Evolutionary conservation across 1,140 invertebrate species (phyloP).

Genomic region (Oppia nitens): DNA sequence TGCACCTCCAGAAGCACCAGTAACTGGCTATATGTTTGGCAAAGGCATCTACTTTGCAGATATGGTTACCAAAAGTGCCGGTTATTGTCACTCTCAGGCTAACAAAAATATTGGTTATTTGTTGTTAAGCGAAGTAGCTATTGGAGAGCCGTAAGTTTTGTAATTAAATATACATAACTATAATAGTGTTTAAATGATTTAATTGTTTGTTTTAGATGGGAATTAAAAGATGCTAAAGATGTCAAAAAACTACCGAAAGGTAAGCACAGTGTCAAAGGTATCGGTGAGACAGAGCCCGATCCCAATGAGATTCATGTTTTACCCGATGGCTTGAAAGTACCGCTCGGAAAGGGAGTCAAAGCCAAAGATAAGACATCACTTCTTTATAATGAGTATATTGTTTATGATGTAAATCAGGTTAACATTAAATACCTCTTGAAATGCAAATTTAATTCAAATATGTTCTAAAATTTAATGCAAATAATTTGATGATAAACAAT

Average conservation of each 20-base stretch:
- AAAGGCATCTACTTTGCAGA: conserved; percentile 90
- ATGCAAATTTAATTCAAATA: conserved; percentile 25
- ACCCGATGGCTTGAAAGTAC: conserved; percentile 22
- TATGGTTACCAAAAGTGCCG: conserved; percentile 96
- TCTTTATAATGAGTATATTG: conserved; percentile 34
- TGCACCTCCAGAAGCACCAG: conserved; percentile 83
- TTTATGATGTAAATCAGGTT: conserved; percentile 33
- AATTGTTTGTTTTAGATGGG: conserved; percentile 20
- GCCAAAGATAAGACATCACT: conserved; percentile 21
- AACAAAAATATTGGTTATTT: conserved; percentile 57
- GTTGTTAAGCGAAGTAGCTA: conserved; percentile 83
- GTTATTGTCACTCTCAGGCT: conserved; percentile 69
- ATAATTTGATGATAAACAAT: too few species aligned
- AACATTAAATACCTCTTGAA: conserved; percentile 26
- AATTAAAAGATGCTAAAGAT: conserved; percentile 25
- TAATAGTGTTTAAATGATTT: background rate
- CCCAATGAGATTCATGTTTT: conserved; percentile 19
- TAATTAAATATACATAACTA: background rate
- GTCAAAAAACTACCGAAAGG: conserved; percentile 26
- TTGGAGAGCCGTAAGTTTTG: conserved; percentile 67
- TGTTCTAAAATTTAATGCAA: too few species aligned
- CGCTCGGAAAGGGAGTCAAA: conserved; percentile 21
- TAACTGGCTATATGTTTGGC: conserved; percentile 96
- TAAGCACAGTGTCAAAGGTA: conserved; percentile 28
- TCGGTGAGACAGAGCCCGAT: conserved; percentile 23